Evolutionary conservation across 1,140 invertebrate genomes (phyloP), one percentile per base, ranked within the genome.

Genomic region (Drosophila carrolli): DNA sequence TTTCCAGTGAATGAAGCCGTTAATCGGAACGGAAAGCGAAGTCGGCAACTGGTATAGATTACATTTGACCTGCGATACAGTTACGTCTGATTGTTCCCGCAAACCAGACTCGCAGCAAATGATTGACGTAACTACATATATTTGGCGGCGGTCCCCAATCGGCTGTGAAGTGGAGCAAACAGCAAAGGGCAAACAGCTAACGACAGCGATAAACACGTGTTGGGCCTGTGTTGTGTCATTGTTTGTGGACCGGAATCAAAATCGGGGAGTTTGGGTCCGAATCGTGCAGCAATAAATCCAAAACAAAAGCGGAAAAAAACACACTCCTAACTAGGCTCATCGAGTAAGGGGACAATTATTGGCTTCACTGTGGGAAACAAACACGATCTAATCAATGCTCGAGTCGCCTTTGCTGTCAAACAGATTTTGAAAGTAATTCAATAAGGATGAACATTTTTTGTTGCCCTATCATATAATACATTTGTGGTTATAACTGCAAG

Each of bases 101-200:
- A 27, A 29, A 48, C 19, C 46, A 23, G 23, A n/a, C 47, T 29
- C 23, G 29, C 51, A 56, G 19, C 57, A 65, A 19, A 65, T 65
- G 61, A 61, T 65, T 65, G 61, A 35, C 61, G 59, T 65, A 65
- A 65, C 61, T 44, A 35, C 10, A 61, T 65, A 35, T n/a, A 61
- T 65, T 65, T 65, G 61, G 61, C 19, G 29, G 56, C 41, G 16
- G 13, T 58, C 14, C 27, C 59, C 59, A 57, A 27, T 62, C 40
- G 59, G 38, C 59, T 58, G 60, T 60, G 60, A 65, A 60, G 56
- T 65, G 56, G 56, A 65, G 56, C 61, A 46, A 61, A 62, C 14
- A 5, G 60, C 38, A 29, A 35, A 57, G 32, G 14, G 58, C 55
- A 27, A 44, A 44, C 27, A 44, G 23, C 58, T 54, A 40, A 40